Evolutionary conservation across 1,140 invertebrate genomes (phyloP).

Genomic region (Dendrolimus kikuchii): DNA sequence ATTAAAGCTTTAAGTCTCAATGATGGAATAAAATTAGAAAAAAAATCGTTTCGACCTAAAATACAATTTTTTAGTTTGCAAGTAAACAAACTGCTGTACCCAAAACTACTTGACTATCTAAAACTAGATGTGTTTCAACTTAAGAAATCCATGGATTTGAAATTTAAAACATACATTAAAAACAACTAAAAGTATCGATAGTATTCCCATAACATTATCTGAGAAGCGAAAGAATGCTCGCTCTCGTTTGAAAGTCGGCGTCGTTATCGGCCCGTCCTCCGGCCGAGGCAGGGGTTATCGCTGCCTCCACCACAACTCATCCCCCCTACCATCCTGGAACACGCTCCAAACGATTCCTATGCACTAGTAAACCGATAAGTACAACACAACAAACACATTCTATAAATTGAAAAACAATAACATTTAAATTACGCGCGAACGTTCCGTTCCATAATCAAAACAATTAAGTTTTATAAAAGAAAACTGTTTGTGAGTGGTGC

Average conservation of each 20-base stretch:
- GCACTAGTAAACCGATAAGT: slow-evolving; percentile 48
- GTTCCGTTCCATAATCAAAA: slow-evolving; percentile 7
- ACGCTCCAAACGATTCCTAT: slow-evolving; percentile 31
- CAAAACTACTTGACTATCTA: no score
- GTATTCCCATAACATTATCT: slow-evolving; percentile 20
- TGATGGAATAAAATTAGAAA: no score
- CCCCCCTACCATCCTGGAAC: slow-evolving; percentile 40
- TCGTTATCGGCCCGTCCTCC: slow-evolving; percentile 53
- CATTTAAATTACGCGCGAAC: background rate
- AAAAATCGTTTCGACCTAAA: no score
- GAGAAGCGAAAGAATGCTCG: slow-evolving; percentile 35
- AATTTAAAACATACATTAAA: background rate
- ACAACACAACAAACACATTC: slow-evolving; percentile 30
- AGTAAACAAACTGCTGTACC: no score
- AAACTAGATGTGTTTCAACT: no score
- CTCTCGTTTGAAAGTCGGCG: slow-evolving; percentile 47
- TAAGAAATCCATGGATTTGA: no score
- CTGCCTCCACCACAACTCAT: slow-evolving; percentile 28
- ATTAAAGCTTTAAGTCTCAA: no score
- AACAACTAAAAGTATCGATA: slow-evolving; percentile 4
- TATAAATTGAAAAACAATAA: slow-evolving; percentile 11
- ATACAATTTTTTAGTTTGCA: no score
- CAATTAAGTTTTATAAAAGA: slow-evolving; percentile 5
- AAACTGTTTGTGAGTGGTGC: slow-evolving; percentile 20
- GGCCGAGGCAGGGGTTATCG: slow-evolving; percentile 54